Percentiles rank a stretch among this genome's conserved stretches.
These are phyloP conservation scores for Lophotis ruficrista DNA, from an alignment of 2,113 vertebrate genomes.

Conservation along the genomic window DNA sequence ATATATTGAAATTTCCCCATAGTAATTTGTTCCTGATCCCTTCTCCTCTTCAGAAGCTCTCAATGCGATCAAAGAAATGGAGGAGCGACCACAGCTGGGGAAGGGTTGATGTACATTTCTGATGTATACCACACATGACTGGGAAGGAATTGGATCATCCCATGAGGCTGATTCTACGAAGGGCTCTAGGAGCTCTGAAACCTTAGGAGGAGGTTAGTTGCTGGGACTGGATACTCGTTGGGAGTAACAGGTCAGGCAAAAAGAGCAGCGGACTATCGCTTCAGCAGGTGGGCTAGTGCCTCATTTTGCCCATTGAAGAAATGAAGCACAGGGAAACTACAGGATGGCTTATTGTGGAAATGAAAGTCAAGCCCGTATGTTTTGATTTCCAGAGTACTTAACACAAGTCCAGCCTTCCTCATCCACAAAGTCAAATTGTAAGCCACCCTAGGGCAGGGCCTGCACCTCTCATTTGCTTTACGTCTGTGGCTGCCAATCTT, in stretches of 20 bases:
- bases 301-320: conserved; percentile 39
- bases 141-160: background rate
- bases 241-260: background rate
- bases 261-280: background rate
- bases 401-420: background rate
- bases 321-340: background rate
- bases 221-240: background rate
- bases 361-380: background rate
- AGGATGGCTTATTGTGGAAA: background rate
- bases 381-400: background rate
- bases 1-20: background rate
- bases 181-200: background rate
- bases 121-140: background rate
- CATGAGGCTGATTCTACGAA: background rate
- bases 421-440: background rate
- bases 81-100: background rate
- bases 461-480: conserved; percentile 31
- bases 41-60: background rate
- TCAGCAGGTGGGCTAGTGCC: background rate
- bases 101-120: background rate
- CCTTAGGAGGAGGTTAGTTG: background rate
- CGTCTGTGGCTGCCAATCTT: background rate
- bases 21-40: background rate
- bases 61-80: background rate
- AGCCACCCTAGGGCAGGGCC: conserved; percentile 49